Evolutionary conservation across 2,888 invertebrate genomes (phyloP), one percentile per base, ranked within the genome.

Genomic region (Onthophagus sagittarius): DNA sequence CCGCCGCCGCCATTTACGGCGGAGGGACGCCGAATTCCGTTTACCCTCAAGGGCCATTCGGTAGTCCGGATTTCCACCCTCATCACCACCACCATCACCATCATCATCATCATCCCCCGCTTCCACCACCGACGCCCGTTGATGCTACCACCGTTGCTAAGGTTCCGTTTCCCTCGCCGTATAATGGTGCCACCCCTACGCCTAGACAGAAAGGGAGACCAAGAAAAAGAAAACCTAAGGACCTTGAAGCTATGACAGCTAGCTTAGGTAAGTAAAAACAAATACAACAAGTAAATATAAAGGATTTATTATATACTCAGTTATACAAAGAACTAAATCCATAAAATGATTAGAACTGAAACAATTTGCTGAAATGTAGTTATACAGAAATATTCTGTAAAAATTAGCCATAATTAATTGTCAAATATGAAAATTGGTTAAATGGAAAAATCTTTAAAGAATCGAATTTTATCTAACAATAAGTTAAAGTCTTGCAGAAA

Each of bases 141-240:
- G 88, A 90, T 82, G 86, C 86, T 83, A 79, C 82, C 75, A 73
- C 78, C 70, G 75, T 74, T 69, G 84, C 83, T 75, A 82, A 82
- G 75, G 81, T 82, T 77, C 85, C 86, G 73, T 90, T 88, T 81
- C 80, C 81, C 77, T 85, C 87, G 72, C 90, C 88, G 81, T 91
- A 89, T 80, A 89, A 89, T 82, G 90, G 90, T 39, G 86, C 88
- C 7, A 89, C 91, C n/a, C 83, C 89, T 81, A 87, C 88, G 79
- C 94, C 95, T 5, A 89, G 96, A 79, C 96, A 96, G 86, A 97
- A 97, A 88, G 97, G 97, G 7, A 88, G 97, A 78, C 97, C 97
- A 53, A 88, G 97, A 83, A 97, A 97, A 87, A 89, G 96, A 88
- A 97, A 97, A 86, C 95, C 94, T 71, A 95, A 95, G 88, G 95